Percentiles rank a stretch among this genome's conserved stretches.
phyloP scores from a whole-genome alignment of 1,140 invertebrate genomes.

The Bursaphelenchus mucronatus region DNA sequence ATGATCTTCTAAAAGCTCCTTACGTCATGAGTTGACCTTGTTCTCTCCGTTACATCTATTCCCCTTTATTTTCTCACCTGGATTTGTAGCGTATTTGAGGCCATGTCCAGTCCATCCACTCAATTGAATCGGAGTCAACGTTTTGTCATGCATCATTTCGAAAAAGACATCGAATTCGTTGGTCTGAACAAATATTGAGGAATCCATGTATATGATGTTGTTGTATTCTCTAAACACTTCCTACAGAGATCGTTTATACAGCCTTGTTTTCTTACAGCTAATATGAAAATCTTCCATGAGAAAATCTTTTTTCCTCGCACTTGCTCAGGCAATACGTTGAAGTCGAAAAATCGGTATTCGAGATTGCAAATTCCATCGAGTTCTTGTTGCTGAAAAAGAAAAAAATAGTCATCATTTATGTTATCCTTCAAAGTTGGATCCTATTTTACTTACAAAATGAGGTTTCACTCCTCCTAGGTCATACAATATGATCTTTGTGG shows the following conservation, averaged over 20 bases:
- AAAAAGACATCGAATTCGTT: constrained; percentile 8
- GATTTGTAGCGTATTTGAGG: constrained; percentile 13
- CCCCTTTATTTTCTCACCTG: neutral
- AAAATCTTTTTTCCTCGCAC: constrained; percentile 5
- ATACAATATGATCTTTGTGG: constrained; percentile 14
- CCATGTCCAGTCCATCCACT: constrained; percentile 13
- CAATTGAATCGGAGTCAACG: neutral
- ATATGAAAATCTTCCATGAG: constrained; percentile 22
- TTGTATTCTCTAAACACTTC: constrained; percentile 6
- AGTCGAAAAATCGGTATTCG: constrained; percentile 10
- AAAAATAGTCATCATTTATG: neutral
- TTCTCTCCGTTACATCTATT: no score
- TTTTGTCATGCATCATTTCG: neutral
- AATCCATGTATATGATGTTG: constrained; percentile 16
- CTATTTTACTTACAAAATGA: neutral
- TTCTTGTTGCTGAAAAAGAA: constrained; percentile 7
- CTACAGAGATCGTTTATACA: constrained; percentile 2
- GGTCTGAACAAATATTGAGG: neutral
- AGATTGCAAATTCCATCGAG: constrained; percentile 15
- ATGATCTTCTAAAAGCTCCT: no score
- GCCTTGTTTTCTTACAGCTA: constrained; percentile 1
- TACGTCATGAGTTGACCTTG: no score
- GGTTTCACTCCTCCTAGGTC: constrained; percentile 14
- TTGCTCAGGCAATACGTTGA: constrained; percentile 1
- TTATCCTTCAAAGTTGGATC: no score